Base-by-base conservation (phyloP, 2,888 invertebrate genomes). In the Caenorhabditis japonica region DNA sequence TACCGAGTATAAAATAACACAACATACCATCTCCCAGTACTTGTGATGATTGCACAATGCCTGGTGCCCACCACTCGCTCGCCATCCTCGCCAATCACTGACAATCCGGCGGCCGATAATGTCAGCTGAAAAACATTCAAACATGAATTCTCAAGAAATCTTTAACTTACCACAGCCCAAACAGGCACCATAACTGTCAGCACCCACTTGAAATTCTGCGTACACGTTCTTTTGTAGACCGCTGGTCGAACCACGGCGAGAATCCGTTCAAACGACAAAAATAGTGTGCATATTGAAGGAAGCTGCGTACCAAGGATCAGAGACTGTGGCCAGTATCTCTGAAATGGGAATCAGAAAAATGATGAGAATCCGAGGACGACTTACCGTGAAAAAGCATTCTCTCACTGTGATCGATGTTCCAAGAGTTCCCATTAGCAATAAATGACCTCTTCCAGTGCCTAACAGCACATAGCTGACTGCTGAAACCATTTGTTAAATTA, bases 11-110 rank as follows among this genome's bases (percentile, higher is more conserved):
- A n/a, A n/a, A n/a, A n/a, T n/a, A n/a, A n/a, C n/a, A n/a, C n/a
- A n/a, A n/a, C 64, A 70, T 10, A 77, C 77, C 76, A 76, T 43
- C 53, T 56, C 17, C 74, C 71, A n/a, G 83, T 83, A 13, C 81
- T 81, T 4, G 77, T 76, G 15, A 82, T 83, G 59, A 83, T 83
- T n/a, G 83, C 81, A 39, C 83, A 83, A 52, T 81, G 81, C 23
- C 75, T 74, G 10, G 75, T 76, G 8, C 64, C 60, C 4, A 75
- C 64, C 17, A 76, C 52, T 39, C 69, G 38, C 39, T 49, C 62
- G 1, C 75, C 69, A 33, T 62, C 77, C 3, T 12, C n/a, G 1
- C 77, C 77, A 0, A 64, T 25, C 25, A 79, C 80, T 0, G 79
- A 79, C 10, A 72, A 17, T 10, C 70, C 82, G 5, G 76, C 82